These are phyloP conservation scores for Rhea pennata DNA, from an alignment of 2,113 vertebrate species.

Conservation along the genomic window DNA sequence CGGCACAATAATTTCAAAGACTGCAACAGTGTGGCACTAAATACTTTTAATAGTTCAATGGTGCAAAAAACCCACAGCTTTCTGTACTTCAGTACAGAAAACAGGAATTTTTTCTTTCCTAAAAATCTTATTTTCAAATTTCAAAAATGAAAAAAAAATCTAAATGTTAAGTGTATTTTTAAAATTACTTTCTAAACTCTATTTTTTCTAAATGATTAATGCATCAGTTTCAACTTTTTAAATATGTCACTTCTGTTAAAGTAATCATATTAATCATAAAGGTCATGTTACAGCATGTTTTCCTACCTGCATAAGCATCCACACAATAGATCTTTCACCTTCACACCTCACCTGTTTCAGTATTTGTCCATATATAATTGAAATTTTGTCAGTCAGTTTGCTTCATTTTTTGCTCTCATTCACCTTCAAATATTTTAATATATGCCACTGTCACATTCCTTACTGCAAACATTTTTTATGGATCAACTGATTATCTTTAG, in stretches of 20 bases:
- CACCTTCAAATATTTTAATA: not conserved
- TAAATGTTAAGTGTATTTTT: not conserved
- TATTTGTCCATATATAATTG: too few species aligned
- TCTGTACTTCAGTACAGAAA: not conserved
- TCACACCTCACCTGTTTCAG: not conserved
- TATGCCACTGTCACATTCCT: not conserved
- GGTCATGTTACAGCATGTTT: too few species aligned
- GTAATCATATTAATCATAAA: not conserved
- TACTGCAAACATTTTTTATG: not conserved
- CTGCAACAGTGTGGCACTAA: not conserved
- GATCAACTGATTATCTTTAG: not conserved
- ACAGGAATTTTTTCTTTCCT: not conserved
- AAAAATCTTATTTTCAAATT: not conserved
- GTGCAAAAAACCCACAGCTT: not conserved
- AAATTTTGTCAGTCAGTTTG: not conserved
- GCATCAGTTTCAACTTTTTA: not conserved
- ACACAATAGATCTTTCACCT: not conserved
- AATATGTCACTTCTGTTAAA: not conserved
- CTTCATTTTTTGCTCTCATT: not conserved
- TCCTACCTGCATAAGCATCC: not conserved
- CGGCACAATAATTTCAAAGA: not conserved
- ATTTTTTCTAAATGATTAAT: not conserved
- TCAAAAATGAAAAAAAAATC: not conserved
- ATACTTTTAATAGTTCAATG: not conserved
- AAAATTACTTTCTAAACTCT: not conserved